Evolutionary conservation across 2,113 vertebrate genomes (phyloP).

Genomic region (Sinocyclocheilus maitianheensis): DNA sequence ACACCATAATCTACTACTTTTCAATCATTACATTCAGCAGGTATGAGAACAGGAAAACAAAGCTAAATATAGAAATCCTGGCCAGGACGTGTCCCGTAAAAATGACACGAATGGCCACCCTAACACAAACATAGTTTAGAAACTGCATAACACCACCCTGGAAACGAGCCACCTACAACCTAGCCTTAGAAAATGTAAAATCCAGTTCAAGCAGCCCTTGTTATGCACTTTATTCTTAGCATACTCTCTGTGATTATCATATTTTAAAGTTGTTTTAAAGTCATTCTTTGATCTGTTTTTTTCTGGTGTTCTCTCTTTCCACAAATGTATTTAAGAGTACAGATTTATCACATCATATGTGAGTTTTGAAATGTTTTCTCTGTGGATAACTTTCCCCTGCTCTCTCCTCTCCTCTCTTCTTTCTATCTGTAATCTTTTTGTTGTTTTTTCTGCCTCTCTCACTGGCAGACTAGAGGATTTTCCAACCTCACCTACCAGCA

Average conservation of each 20-base stretch:
- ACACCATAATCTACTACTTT: too few relatives aligned
- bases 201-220: not conserved
- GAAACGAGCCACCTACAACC: not conserved
- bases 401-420: constrained; percentile 8
- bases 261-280: not conserved
- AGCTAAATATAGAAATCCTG: too few relatives aligned
- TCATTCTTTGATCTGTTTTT: not conserved
- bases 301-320: not conserved
- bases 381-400: not conserved
- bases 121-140: too few relatives aligned
- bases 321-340: not conserved
- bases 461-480: constrained; percentile 97
- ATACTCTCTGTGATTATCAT: not conserved
- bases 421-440: constrained; percentile 16
- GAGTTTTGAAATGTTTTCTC: not conserved
- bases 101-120: too few relatives aligned
- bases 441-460: constrained; percentile 55
- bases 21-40: too few relatives aligned
- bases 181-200: not conserved
- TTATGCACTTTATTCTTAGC: not conserved
- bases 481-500: constrained; percentile 99
- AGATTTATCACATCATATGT: not conserved
- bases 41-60: too few relatives aligned
- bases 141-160: not conserved
- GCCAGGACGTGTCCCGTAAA: too few relatives aligned